phyloP scores from a whole-genome alignment of 2,113 vertebrate genomes.

The Rhagologus leucostigma region DNA sequence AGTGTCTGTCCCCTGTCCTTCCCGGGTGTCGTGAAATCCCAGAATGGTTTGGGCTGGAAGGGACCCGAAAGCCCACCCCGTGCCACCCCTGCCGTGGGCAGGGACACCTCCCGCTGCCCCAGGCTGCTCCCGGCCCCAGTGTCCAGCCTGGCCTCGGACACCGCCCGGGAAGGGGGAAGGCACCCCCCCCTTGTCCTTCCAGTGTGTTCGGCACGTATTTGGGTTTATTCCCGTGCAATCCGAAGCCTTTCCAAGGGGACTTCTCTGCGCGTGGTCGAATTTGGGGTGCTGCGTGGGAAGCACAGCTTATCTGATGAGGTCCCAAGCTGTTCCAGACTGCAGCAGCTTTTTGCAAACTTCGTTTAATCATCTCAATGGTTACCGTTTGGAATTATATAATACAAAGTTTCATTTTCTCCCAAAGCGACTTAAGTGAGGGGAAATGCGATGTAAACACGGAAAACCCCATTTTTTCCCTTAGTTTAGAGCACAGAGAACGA shows the following conservation, averaged over 20 bases:
- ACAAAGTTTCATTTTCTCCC: neutral
- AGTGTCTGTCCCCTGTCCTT: accelerated
- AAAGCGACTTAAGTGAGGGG: neutral
- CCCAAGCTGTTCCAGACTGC: neutral
- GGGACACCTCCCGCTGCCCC: neutral
- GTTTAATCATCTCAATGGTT: neutral
- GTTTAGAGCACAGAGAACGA: neutral
- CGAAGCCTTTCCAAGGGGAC: neutral
- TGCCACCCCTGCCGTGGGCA: neutral
- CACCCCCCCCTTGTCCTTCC: neutral
- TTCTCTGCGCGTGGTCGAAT: neutral
- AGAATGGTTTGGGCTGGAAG: neutral
- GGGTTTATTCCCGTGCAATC: accelerated
- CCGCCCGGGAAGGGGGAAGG: neutral
- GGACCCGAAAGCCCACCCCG: accelerated
- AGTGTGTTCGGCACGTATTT: accelerated
- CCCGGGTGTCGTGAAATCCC: accelerated
- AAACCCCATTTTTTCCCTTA: neutral
- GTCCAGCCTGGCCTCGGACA: neutral
- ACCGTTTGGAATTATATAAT: neutral
- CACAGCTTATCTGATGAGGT: accelerated
- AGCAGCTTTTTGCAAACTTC: neutral
- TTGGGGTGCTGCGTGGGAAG: neutral
- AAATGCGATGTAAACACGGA: neutral
- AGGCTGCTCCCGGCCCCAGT: neutral